Evolutionary conservation across 2,888 invertebrate species (phyloP), one percentile per base, ranked within the genome.

Genomic region (Electrophaes corylata): DNA sequence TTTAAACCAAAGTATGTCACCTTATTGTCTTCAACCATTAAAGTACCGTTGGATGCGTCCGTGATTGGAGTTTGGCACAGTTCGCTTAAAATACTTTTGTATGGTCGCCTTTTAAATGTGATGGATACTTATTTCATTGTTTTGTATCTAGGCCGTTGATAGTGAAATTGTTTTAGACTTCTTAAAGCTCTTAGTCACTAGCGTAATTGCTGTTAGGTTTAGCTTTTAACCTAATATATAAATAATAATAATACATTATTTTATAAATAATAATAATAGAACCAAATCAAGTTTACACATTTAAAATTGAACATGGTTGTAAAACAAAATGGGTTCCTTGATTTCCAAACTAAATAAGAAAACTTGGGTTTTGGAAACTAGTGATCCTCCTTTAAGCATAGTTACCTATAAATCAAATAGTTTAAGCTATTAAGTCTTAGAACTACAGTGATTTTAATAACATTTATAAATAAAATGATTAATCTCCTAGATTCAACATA

Each of bases 11-110:
- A 60, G 60, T 56, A 58, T 63, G 64, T 51, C 69, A 58, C 41
- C 58, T 64, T 65, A 67, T 70, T 67, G 72, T 71, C 57, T 70
- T 57, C 57, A 44, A 35, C 59, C 49, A 63, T 62, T 50, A 60
- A 64, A 66, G 66, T 68, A 57, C 72, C 71, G 72, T 72, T 72
- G 65, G 41, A 46, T 56, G 52, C 41, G 46, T 40, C 57, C 53
- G 61, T 62, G 64, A 58, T 68, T 45, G 59, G 54, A 55, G 59
- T 65, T 65, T 60, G 72, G 64, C 69, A 71, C 69, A 64, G 60
- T 59, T 68, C 31, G 56, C 71, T 66, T 61, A 62, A 61, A 66
- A 66, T 50, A 20, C 51, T 48, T 61, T 57, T 60, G 52, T 56
- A 43, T 55, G 41, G 44, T 48, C 26, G 46, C 44, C 49, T 52